Base-by-base conservation (phyloP, 2,797 vertebrate species). In the Zenarchopterus dispar region DNA sequence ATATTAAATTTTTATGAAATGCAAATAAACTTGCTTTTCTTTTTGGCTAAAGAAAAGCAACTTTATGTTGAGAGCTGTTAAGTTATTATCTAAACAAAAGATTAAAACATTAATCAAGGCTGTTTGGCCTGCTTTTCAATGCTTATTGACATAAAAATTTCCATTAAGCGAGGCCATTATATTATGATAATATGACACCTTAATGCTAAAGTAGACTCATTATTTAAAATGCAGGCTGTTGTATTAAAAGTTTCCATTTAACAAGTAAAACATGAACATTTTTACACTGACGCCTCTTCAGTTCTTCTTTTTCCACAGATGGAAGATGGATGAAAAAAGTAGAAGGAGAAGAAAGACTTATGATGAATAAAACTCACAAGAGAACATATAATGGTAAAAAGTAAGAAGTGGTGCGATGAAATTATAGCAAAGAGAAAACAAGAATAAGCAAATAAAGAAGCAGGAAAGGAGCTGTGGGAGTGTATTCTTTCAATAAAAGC, bases 151-250 rank as follows among this genome's bases (percentile, higher is more conserved):
- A 42, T n/a, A 24, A 68, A 36, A 7, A 67, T 66, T 61, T 1
- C 3, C 59, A 52, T 50, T 55, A 56, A 77, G 62, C 17, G 23
- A 26, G 43, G 33, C 7, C 41, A 49, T 44, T 67, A 8, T 75
- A 63, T 59, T 10, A 55, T 57, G 48, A 51, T 49, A 80, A 59
- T 61, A 52, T 55, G 62, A 36, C 53, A 67, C 58, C 39, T 56
- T 26, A 45, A 60, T 23, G 36, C 47, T 45, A 51, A 78, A 80
- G 64, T 61, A 77, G 56, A 82, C 70, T 19, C 55, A 56, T 75
- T 49, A 63, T 75, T 84, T 68, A 66, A 47, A 67, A 65, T 47
- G 61, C 39, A 49, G 63, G 54, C 48, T 55, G n/a, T 68, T 18
- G 62, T 22, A 54, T 48, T 48, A 54, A 77, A 56, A 56, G 53